Base-by-base conservation (phyloP, 2,113 vertebrate genomes). In the Osmerus mordax region DNA sequence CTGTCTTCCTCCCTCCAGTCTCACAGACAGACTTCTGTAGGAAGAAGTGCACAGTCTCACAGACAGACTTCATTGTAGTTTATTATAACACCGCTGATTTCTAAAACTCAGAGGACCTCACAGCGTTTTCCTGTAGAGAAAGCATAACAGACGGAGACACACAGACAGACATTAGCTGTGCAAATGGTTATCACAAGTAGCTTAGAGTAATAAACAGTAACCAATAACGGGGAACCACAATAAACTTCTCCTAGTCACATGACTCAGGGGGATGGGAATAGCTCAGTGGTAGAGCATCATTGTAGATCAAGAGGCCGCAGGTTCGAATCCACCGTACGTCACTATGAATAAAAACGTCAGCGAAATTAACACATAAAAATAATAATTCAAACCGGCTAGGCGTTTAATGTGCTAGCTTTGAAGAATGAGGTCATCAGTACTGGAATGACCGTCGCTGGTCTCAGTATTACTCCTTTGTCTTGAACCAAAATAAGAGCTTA, bases 131-230 rank as follows among this genome's bases (percentile, higher is more conserved):
- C 32, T 29, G 6, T 55, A 67, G 62, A 70, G 65, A 73, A 65
- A 80, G 63, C 71, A 74, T 47, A 68, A 72, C 71, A 70, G 56
- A 72, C 63, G 15, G 62, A 74, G 69, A 78, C 71, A 70, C 36
- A 67, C 21, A 11, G 75, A 47, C 58, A 60, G 21, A 23, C 71
- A 65, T 75, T 70, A 68, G 69, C 54, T 64, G 68, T 63, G 47
- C 62, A 75, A 79, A 78, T 67, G 53, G 71, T 79, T 77, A 75
- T 76, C 70, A 78, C 69, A 78, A 73, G 71, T 56, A 77, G 65
- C 76, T 74, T 81, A 74, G 32, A 75, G 55, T 32, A 79, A 77
- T 75, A 75, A 36, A 73, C 75, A 78, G 67, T 66, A 76, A 76
- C 53, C 32, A 29, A 47, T 36, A 12, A 69, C n/a, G 65, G 67